A percentile compares a stretch with the other conserved stretches of the same genome.
Conservation (phyloP, 2,888 invertebrate genomes). For the Eupithecia insigniata region DNA sequence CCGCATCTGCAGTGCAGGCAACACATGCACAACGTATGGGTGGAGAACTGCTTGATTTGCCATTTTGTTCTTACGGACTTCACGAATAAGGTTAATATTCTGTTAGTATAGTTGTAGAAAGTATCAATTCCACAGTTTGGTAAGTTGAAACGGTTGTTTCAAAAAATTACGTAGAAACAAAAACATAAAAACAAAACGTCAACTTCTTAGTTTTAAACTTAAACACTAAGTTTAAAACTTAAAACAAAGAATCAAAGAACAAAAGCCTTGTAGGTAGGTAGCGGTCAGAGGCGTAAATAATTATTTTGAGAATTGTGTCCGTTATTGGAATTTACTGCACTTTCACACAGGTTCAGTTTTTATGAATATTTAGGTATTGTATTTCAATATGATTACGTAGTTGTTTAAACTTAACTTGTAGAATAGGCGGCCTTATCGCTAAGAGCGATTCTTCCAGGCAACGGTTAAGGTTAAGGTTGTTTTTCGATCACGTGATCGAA, state of each 20-base stretch:
- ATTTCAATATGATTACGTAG: too few species aligned
- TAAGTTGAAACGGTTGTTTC: background rate
- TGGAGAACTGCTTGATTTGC: background rate
- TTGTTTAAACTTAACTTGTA: too few species aligned
- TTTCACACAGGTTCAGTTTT: background rate
- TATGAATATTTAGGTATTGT: too few species aligned
- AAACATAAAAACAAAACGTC: background rate
- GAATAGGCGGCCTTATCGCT: too few species aligned
- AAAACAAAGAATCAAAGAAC: background rate
- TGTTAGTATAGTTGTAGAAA: background rate
- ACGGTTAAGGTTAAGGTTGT: too few species aligned
- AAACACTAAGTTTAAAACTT: too few species aligned
- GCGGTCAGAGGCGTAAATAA: background rate
- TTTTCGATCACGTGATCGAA: too few species aligned
- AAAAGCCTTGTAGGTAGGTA: background rate
- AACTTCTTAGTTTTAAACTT: background rate
- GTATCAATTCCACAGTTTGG: background rate
- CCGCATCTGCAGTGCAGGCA: slow-evolving; percentile 35
- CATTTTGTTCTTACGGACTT: background rate
- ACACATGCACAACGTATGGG: slow-evolving; percentile 26
- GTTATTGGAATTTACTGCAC: background rate
- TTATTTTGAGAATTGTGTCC: background rate
- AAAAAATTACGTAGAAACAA: background rate
- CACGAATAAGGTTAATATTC: background rate
- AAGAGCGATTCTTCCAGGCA: too few species aligned